Evolutionary conservation across 2,113 vertebrate genomes (phyloP), one percentile per base, ranked within the genome.

Genomic region (Oxyruncus cristatus): DNA sequence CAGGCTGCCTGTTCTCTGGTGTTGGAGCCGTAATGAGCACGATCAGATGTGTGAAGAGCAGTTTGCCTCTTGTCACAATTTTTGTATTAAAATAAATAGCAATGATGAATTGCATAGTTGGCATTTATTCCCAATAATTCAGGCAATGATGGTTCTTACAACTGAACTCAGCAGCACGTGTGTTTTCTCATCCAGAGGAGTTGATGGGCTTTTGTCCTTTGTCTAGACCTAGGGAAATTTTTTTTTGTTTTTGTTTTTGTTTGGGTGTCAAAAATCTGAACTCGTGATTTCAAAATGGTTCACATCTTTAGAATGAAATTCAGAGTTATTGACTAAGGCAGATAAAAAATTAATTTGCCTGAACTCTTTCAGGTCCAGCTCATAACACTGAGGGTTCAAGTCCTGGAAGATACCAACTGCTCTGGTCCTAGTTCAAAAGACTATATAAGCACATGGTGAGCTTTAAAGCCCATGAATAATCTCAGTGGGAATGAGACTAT

Each of bases 401-500:
- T 77, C 35, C 85, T 88, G 7, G 37, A 93, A 88, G 95, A 83
- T 24, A 81, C 67, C 61, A 63, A 92, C 33, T 30, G 9, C 49
- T 83, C 58, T 79, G 74, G 65, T 92, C 65, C 56, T 52, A 14
- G 41, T 65, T 80, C 72, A 70, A 41, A 76, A 93, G 61, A 23
- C 50, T 62, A 5, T 66, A 56, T 41, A 84, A 86, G 67, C 63
- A 81, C 68, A 91, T 53, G n/a, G 49, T 82, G 68, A 85, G 86
- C 12, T 81, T 93, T 91, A 89, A 92, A 93, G 28, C 37, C 59
- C 1, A 2, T 41, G 74, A 91, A 88, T 93, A 95, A 89, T 94
- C 85, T 93, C 68, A 95, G 68, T 81, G 86, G 88, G 75, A 96
- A 92, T 83, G 90, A 91, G 91, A 92, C 80, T 96, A 88, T 95